Evolutionary conservation across 1,140 invertebrate species (phyloP), one percentile per base, ranked within the genome.

Genomic region (Halyomorpha halys): DNA sequence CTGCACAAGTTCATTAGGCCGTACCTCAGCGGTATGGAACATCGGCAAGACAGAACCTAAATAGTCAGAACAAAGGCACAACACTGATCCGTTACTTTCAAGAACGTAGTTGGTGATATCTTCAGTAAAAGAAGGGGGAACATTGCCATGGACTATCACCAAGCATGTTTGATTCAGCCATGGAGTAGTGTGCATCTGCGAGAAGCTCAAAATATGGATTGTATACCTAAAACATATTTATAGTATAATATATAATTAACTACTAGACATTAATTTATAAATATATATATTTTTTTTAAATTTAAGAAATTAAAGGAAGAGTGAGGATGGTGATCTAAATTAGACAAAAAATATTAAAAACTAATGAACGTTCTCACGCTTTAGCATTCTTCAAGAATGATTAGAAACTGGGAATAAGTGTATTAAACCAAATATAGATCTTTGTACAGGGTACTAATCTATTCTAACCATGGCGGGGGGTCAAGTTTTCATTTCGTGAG

Each of bases 31-130:
- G 54, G 86, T 89, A 69, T 86, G 86, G 73, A 90, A 91, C 44
- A 84, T 83, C 15, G 87, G 86, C 65, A 90, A 75, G 13, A 90
- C 80, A 27, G 84, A 80, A 66, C 90, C 86, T 13, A 91, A 74
- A 19, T 88, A 79, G 74, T 93, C 89, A 0, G 90, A 90, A 70
- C 89, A 91, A 13, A 93, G 78, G 39, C 87, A 89, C 0, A 93
- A 75, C n/a, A 93, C 73, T 68, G 83, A 81, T 5, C 89, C 89
- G 4, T 87, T 87, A 9, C 76, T 64, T 44, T 45, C 77, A 11
- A 89, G 75, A 54, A 91, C 78, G 68, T 86, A 90, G n/a, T 84
- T 81, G 0, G 89, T 76, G 9, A 91, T 76, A 39, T 83, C 77
- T 5, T 81, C 77, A 0, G 84, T 83, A 16, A 86, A 76, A 51